Conservation (phyloP, 2,888 invertebrate species). For the Lasioglossum calceatum region DNA sequence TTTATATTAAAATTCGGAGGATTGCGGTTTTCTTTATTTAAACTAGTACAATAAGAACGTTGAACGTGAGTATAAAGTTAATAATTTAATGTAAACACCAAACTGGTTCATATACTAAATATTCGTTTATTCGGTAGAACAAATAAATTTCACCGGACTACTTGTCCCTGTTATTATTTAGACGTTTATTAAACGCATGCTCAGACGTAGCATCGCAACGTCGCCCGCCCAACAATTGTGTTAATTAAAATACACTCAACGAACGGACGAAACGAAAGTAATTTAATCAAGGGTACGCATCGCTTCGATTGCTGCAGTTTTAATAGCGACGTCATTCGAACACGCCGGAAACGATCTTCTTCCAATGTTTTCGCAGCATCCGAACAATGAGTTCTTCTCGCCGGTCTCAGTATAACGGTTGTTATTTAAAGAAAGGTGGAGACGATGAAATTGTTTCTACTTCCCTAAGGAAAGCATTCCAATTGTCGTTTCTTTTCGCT, state of each 20-base stretch:
- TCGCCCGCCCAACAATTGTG: background rate
- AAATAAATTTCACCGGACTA: background rate
- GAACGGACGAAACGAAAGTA: conserved; percentile 4
- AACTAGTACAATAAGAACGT: background rate
- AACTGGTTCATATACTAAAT: no score
- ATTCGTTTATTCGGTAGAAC: background rate
- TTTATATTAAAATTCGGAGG: background rate
- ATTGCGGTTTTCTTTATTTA: background rate
- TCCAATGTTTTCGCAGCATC: background rate
- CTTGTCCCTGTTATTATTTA: background rate
- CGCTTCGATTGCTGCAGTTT: background rate
- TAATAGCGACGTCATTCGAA: background rate
- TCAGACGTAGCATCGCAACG: background rate
- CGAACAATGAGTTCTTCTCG: conserved; percentile 13
- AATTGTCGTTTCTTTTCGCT: conserved; percentile 43
- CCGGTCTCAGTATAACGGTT: background rate
- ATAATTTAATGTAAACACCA: background rate
- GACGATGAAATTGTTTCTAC: conserved; percentile 30
- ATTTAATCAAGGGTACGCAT: background rate
- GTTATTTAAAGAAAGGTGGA: conserved; percentile 30
- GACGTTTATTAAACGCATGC: background rate
- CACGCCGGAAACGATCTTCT: background rate
- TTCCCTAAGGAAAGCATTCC: conserved; percentile 41
- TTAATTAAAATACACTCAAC: conserved; percentile 8
- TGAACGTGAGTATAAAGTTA: background rate